Base-by-base conservation (phyloP, 1,140 invertebrate genomes). In the Brachionus calyciflorus region DNA sequence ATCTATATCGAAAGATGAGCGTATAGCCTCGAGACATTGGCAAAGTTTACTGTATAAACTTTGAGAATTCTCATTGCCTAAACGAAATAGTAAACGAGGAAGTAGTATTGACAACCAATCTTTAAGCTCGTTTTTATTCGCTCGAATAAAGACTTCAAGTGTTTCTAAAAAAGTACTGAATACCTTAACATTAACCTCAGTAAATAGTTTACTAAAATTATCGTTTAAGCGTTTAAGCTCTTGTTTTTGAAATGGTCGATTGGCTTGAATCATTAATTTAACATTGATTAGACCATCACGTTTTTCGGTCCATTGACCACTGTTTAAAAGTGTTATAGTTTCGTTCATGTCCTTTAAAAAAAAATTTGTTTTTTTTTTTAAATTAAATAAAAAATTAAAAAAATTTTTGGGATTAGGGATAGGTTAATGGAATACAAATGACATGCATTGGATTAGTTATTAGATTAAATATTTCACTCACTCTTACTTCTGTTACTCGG, bases 111-210 rank as follows among this genome's bases (percentile, higher is more conserved):
- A 94, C 0, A 97, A 84, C 93, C 94, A 97, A 82, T 93, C 92
- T 77, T 90, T 89, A 10, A 98, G 87, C 79, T 96, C 92, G 77
- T 89, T 88, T 78, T 89, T 90, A 84, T 97, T 92, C n/a, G 90
- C 90, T 78, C 89, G 85, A 55, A 97, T 90, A 76, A 96, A 85
- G 81, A 96, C 93, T 78, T 91, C 91, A 17, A 97, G 87, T 0
- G 93, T 92, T 80, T 97, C 94, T 80, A 97, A 84, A 85, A 96
- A 94, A 73, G 96, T 85, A 57, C 91, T 92, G 84, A 96, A 93
- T 55, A 96, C 65, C 70, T 55, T 76, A 12, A 26, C 26, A 33
- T 78, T 75, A 17, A 77, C 41, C 26, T 57, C 73, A 17, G 26
- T 76, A 12, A 68, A 73, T 26, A 73, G 46, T 5, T 37, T 30